Conservation (phyloP, 2,888 invertebrate species). For the Sphinx pinastri region DNA sequence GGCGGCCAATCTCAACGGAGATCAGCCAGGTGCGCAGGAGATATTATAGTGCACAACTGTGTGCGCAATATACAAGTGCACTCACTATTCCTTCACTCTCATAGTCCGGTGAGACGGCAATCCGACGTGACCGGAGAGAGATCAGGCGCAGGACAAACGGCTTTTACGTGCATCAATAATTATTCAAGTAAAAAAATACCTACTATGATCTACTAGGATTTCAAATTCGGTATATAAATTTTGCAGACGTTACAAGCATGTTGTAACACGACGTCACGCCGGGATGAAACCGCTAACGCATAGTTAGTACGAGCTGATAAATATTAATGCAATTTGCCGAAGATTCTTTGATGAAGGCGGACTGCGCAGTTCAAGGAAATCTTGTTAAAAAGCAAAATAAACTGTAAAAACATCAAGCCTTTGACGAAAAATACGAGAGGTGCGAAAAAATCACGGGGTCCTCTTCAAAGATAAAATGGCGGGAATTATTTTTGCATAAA, state of each 20-base stretch:
- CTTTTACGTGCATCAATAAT: too few species aligned
- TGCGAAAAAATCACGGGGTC: conserved; percentile 25
- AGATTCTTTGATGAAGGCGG: conserved; percentile 9
- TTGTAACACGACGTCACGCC: not conserved
- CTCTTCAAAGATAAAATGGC: conserved; percentile 21
- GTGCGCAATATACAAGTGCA: too few species aligned
- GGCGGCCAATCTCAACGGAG: too few species aligned
- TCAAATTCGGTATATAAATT: not conserved
- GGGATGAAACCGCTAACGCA: too few species aligned
- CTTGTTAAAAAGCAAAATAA: conserved; percentile 4
- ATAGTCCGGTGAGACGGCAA: too few species aligned
- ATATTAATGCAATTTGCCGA: conserved; percentile 16
- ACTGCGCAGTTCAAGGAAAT: not conserved
- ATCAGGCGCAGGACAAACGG: too few species aligned
- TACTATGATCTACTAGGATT: not conserved
- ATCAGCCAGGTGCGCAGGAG: too few species aligned
- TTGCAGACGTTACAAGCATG: not conserved
- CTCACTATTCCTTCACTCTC: too few species aligned
- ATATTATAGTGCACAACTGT: too few species aligned
- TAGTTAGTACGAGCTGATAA: conserved; percentile 11
- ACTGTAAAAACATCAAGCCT: conserved; percentile 26
- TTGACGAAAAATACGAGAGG: conserved; percentile 3
- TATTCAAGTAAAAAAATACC: not conserved
- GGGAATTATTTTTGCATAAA: conserved; percentile 23
- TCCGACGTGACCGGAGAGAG: too few species aligned